Base-by-base conservation (phyloP, 1,140 invertebrate species). In the Calephelis nemesis region DNA sequence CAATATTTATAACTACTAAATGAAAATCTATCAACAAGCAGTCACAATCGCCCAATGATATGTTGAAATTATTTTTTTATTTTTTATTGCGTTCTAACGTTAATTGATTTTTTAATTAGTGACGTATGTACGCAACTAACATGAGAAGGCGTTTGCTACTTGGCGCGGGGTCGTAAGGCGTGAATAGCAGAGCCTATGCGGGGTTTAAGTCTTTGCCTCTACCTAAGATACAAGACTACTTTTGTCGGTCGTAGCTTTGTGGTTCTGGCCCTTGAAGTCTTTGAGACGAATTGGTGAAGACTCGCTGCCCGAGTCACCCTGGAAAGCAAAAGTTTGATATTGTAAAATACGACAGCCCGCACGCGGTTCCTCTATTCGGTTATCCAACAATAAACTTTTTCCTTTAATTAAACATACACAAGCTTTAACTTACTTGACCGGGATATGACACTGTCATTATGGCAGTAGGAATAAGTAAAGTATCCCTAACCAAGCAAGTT, bases 11-110 rank as follows among this genome's bases (percentile, higher is more conserved):
- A 79, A 78, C 75, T 91, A 91, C 83, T 67, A 91, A 89, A 90
- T 90, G 82, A 89, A 87, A 87, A 79, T 76, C 80, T 87, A 81
- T 85, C 82, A 91, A 91, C 84, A 91, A 92, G 90, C 90, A 88
- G 89, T 92, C 90, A 92, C 90, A 92, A 92, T 92, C 92, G 90
- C 89, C 78, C 90, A 88, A 88, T 92, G 92, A 92, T 92, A 92
- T 92, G 90, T 92, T 92, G 87, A 88, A 88, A 87, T 86, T 88
- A 86, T 90, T 87, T 83, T 73, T 74, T 79, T 79, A 80, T 78
- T 73, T 82, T 76, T 91, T 92, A 92, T 92, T 92, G 91, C 91
- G 83, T 80, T 83, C 82, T 88, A 89, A 82, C 70, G 82, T 78
- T 83, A 79, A 74, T 75, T 76, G 65, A 70, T 68, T 68, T 67